Percentiles rank a stretch among this genome's conserved stretches.
Conservation (phyloP, 2,888 invertebrate genomes). For the Cerastoderma edule region DNA sequence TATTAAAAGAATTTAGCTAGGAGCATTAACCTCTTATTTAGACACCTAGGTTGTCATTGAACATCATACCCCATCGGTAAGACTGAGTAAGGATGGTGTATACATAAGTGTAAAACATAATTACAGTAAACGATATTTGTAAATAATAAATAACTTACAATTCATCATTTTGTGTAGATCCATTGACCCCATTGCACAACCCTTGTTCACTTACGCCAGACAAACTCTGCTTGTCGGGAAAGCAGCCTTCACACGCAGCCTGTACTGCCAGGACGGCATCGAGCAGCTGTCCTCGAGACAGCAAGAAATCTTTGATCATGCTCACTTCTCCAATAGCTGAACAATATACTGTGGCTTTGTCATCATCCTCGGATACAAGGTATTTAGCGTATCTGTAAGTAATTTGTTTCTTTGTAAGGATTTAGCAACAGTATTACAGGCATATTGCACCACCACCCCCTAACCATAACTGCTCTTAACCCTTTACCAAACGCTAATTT, state of each 20-base stretch:
- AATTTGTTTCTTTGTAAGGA: not conserved
- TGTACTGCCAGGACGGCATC: constrained; percentile 80
- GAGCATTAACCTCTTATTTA: not conserved
- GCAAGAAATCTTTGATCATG: constrained; percentile 73
- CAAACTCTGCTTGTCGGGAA: not conserved
- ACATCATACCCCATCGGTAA: too few relatives aligned
- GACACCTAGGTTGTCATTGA: too few relatives aligned
- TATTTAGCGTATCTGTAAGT: constrained; percentile 77
- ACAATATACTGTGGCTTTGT: constrained; percentile 79
- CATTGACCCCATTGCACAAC: constrained; percentile 11
- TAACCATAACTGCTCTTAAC: too few relatives aligned
- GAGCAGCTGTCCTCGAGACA: constrained; percentile 72
- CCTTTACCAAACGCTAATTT: too few relatives aligned
- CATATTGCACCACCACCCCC: too few relatives aligned
- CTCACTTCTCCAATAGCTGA: constrained; percentile 79
- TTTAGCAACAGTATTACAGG: too few relatives aligned
- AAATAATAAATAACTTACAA: constrained; percentile 6
- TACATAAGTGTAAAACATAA: too few relatives aligned
- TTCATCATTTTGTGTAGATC: not conserved
- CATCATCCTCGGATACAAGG: constrained; percentile 78
- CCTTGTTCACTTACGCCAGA: constrained; percentile 16
- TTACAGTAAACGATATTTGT: too few relatives aligned
- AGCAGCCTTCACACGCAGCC: constrained; percentile 74
- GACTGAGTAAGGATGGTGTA: too few relatives aligned
- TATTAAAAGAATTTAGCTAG: not conserved